Percentiles rank a stretch among this genome's conserved stretches.
Evolutionary conservation across 2,113 vertebrate genomes (phyloP).

Genomic region (Lophotis ruficrista): DNA sequence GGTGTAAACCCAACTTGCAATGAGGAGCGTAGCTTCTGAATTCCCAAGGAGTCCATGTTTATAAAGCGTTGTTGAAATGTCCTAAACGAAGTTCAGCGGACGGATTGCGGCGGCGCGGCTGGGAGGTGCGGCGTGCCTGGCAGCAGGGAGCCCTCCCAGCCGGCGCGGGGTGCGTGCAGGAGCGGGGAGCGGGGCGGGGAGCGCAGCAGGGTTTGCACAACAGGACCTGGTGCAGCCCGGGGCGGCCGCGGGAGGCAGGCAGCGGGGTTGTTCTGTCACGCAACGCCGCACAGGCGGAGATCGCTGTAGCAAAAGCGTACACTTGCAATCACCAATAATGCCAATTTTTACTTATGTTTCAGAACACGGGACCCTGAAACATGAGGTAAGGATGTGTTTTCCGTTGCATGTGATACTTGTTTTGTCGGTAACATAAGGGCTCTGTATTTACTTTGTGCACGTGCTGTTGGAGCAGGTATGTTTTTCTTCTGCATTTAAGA

Average conservation of each 20-base stretch:
- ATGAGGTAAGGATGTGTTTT: slow-evolving; percentile 83
- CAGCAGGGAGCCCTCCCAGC: neutral
- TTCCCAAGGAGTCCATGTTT: neutral
- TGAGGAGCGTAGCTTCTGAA: neutral
- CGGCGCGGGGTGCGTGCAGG: neutral
- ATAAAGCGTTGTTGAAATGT: rapidly evolving
- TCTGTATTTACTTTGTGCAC: neutral
- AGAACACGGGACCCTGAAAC: slow-evolving; percentile 86
- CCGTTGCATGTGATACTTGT: slow-evolving; percentile 31
- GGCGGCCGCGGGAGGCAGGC: slow-evolving; percentile 76
- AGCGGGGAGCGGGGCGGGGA: slow-evolving; percentile 77
- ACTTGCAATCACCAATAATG: slow-evolving; percentile 70
- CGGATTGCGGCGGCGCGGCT: neutral
- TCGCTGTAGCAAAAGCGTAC: neutral
- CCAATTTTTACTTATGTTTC: slow-evolving; percentile 87
- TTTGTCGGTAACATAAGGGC: neutral
- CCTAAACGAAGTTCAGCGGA: neutral
- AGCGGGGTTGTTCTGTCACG: neutral
- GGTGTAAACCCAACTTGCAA: neutral
- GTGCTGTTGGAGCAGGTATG: neutral
- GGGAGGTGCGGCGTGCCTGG: neutral
- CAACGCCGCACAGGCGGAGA: neutral
- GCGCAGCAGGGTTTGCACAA: slow-evolving; percentile 68
- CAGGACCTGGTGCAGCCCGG: slow-evolving; percentile 64
- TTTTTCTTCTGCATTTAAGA: neutral